Base-by-base conservation (phyloP, 2,113 vertebrate species). In the Setophaga petechia region DNA sequence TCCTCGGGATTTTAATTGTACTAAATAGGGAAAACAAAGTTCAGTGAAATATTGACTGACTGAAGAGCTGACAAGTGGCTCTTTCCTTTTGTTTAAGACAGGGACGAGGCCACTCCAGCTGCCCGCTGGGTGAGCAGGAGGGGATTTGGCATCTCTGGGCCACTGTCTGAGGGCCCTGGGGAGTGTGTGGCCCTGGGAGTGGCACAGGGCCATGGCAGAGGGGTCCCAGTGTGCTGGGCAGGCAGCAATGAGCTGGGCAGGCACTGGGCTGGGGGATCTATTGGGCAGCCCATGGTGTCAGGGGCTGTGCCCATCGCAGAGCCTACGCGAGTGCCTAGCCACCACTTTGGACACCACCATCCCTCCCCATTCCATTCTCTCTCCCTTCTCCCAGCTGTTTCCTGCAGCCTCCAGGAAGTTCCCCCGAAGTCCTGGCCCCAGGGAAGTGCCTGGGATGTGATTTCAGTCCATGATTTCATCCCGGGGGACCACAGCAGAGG, bases 1-100 rank as follows among this genome's bases (percentile, higher is more conserved):
- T 96, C 81, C 95, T 97, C 47, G 92, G 84, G 97, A 80, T 96
- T 97, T 91, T 96, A 95, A 97, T 97, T 96, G 98, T 86, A 69
- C 90, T 63, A 95, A 97, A 94, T 8, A 66, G 93, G 78, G 95
- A 94, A 96, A 96, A 97, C 89, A 96, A 93, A 97, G 94, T 96
- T 96, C 83, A 28, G 69, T 90, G 97, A 94, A 94, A 96, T 88
- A 94, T 44, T 41, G 80, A 55, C 71, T 39, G n/a, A 54, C 71
- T 74, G 91, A 79, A 69, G 66, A 41, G 91, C 41, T 47, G 59
- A 73, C 82, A 74, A 92, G 79, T 69, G 61, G 54, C 74, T 69
- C 85, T 79, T 46, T 24, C 25, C 61, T 58, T 75, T 68, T 85
- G 69, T 78, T 78, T 10, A 0, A 23, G 0, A 3, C 0, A 1